Conservation (phyloP, 92 coral and sea anemone species). For the Bergia sp. region DNA sequence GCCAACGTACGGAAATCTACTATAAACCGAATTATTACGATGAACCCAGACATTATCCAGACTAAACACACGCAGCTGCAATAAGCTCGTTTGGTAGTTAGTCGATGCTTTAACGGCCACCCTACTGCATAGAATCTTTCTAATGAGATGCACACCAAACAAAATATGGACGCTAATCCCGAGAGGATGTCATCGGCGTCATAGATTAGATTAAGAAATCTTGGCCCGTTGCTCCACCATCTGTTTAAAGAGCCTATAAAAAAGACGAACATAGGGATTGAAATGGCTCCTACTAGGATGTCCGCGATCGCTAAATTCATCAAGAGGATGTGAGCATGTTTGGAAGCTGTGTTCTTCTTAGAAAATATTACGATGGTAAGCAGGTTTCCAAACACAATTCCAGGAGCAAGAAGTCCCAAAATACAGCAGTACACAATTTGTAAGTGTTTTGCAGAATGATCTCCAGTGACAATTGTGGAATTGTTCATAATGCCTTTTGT, state of each 20-base stretch:
- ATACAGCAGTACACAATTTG: slow-evolving; percentile 8
- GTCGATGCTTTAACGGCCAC: neutral
- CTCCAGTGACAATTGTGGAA: neutral
- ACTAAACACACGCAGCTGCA: neutral
- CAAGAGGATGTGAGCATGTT: slow-evolving; percentile 12
- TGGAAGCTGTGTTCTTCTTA: neutral
- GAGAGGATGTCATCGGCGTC: neutral
- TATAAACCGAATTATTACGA: neutral
- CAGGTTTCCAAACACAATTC: neutral
- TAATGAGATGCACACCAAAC: slow-evolving; percentile 7
- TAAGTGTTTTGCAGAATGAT: neutral
- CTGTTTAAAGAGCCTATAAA: neutral
- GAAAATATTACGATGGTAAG: slow-evolving; percentile 1
- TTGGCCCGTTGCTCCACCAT: neutral
- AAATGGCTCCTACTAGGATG: neutral
- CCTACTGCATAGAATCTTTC: slow-evolving; percentile 15
- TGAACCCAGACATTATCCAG: slow-evolving; percentile 7
- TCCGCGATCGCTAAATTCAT: neutral
- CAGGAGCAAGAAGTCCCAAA: neutral
- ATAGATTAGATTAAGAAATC: neutral
- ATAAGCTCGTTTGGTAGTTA: slow-evolving; percentile 1
- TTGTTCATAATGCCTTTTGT: neutral
- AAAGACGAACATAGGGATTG: slow-evolving; percentile 11
- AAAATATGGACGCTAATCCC: slow-evolving; percentile 16
- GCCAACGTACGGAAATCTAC: neutral